Conservation (phyloP, 2,797 vertebrate genomes). For the Pygocentrus nattereri region DNA sequence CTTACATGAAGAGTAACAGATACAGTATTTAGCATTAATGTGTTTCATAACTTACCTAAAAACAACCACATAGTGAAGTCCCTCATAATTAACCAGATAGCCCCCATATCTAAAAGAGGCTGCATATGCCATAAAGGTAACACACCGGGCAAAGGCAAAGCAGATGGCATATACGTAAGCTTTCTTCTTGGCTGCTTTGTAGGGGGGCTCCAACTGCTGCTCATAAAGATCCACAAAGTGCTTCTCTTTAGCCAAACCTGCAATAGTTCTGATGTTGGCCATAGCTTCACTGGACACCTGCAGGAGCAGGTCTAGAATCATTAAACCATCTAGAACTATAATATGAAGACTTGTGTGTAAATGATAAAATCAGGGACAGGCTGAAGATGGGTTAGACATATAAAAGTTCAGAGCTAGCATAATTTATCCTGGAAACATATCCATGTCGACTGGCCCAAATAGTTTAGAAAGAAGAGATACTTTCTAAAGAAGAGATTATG, state of each 20-base stretch:
- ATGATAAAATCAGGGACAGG: not conserved
- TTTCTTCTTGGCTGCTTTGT: slow-evolving; percentile 76
- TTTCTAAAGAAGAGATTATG: not conserved
- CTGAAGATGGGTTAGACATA: not conserved
- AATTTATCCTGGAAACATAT: not conserved
- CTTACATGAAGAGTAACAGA: not conserved
- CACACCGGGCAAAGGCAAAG: slow-evolving; percentile 80
- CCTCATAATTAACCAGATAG: slow-evolving; percentile 77
- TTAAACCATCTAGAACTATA: not conserved
- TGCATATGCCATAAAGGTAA: slow-evolving; percentile 82
- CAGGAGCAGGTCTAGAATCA: slow-evolving; percentile 13
- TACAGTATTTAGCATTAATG: not conserved
- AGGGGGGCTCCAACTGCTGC: slow-evolving; percentile 73
- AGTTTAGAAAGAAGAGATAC: too few species aligned
- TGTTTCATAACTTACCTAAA: slow-evolving; percentile 77
- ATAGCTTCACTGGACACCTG: slow-evolving; percentile 85
- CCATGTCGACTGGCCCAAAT: not conserved
- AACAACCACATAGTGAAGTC: slow-evolving; percentile 77
- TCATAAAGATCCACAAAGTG: slow-evolving; percentile 78
- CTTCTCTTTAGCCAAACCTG: slow-evolving; percentile 80
- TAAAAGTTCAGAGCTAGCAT: not conserved
- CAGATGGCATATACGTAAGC: slow-evolving; percentile 80
- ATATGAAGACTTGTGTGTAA: not conserved
- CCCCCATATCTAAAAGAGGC: slow-evolving; percentile 85
- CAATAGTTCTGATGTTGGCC: slow-evolving; percentile 83